Conservation (phyloP, 2,888 invertebrate genomes). For the Pandemis corylana region DNA sequence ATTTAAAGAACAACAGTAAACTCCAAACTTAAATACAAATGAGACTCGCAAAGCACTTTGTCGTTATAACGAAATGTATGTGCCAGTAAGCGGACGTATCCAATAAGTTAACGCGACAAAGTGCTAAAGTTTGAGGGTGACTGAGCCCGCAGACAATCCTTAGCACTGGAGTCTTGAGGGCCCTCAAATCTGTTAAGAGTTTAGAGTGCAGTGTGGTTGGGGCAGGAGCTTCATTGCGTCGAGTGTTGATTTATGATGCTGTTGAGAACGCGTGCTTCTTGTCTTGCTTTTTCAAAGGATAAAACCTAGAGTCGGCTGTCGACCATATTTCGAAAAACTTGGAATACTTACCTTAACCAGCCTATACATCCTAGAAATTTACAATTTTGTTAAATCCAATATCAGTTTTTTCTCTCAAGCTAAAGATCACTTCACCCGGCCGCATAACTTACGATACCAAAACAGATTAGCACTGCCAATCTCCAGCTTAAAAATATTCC, state of each 20-base stretch:
- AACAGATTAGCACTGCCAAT: too few species aligned
- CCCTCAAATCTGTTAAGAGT: conserved; percentile 15
- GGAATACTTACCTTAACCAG: too few species aligned
- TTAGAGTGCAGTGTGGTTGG: conserved; percentile 14
- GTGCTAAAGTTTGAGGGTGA: conserved; percentile 13
- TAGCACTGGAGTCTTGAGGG: conserved; percentile 4
- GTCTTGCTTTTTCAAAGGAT: background rate
- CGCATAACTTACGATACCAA: too few species aligned
- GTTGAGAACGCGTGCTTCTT: conserved; percentile 7
- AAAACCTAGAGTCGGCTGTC: too few species aligned
- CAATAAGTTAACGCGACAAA: conserved; percentile 14
- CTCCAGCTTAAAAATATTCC: too few species aligned
- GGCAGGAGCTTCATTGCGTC: conserved; percentile 10
- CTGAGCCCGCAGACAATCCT: conserved; percentile 10
- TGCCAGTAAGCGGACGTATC: conserved; percentile 8
- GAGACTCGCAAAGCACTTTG: background rate
- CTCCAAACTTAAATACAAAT: conserved; percentile 2
- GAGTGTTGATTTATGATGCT: conserved; percentile 23
- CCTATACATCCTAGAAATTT: too few species aligned
- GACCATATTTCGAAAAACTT: too few species aligned
- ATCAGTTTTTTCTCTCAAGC: too few species aligned
- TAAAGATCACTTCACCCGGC: too few species aligned
- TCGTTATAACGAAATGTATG: conserved; percentile 2
- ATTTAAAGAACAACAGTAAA: background rate
- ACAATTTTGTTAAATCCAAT: too few species aligned